These are phyloP conservation scores for Creontiades dilutus DNA, from an alignment of 2,888 invertebrate genomes.

Conservation along the genomic window DNA sequence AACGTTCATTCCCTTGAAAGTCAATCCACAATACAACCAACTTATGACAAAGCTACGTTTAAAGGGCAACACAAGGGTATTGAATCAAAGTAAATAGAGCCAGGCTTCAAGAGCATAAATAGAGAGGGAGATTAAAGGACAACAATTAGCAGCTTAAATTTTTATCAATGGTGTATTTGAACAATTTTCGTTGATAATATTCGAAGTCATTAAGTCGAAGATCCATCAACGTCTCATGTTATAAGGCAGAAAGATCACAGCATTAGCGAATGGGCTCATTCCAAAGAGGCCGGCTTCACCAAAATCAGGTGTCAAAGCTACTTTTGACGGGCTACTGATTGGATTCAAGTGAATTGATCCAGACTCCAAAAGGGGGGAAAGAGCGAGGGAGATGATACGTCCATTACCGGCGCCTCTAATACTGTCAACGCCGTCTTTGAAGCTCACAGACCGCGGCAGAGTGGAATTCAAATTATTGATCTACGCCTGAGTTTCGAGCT, in stretches of 20 bases:
- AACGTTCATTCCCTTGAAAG: background rate
- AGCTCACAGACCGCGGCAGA: conserved; percentile 13
- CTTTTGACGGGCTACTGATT: conserved; percentile 40
- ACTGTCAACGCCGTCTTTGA: conserved; percentile 41
- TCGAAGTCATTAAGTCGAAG: background rate
- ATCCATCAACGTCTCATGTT: background rate
- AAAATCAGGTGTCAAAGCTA: conserved; percentile 36
- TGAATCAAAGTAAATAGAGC: conserved; percentile 18
- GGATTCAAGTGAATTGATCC: conserved; percentile 32
- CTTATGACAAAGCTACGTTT: conserved; percentile 34
- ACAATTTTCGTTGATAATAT: too few species aligned
- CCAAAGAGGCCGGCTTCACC: background rate
- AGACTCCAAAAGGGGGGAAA: background rate
- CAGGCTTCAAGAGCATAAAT: background rate
- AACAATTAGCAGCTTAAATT: conserved; percentile 5
- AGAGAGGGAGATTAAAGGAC: conserved; percentile 12
- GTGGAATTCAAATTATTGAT: conserved; percentile 57
- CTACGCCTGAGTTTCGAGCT: conserved; percentile 38
- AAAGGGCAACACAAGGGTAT: conserved; percentile 5
- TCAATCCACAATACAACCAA: background rate
- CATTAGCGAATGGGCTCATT: background rate
- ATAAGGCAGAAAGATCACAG: background rate
- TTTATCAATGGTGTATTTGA: conserved; percentile 11
- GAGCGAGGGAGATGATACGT: conserved; percentile 24
- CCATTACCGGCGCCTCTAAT: conserved; percentile 43